These are phyloP conservation scores for Callospermophilus lateralis DNA, from an alignment of 2,113 vertebrate genomes.

Conservation along the genomic window DNA sequence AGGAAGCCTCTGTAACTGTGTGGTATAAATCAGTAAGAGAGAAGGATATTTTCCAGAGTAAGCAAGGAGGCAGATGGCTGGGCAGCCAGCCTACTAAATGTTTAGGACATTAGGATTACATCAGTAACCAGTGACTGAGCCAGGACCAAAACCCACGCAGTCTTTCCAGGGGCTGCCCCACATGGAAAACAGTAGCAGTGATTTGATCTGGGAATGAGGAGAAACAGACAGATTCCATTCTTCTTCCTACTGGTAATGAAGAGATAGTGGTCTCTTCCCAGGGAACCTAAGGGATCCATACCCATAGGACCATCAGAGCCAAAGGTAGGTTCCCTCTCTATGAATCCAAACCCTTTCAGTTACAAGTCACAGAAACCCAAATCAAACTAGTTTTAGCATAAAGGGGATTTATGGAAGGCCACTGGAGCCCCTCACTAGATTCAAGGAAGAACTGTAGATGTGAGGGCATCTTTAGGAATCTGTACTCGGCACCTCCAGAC, in stretches of 20 bases:
- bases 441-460: neutral
- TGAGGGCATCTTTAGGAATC: neutral
- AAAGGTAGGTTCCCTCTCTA: neutral
- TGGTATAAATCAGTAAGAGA: neutral
- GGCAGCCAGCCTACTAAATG: neutral
- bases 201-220: neutral
- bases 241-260: neutral
- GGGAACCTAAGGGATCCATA: neutral
- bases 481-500: neutral
- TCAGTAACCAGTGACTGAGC: neutral
- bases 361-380: neutral
- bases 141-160: neutral
- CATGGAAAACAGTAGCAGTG: neutral
- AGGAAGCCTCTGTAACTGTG: neutral
- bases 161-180: neutral
- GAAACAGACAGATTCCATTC: neutral
- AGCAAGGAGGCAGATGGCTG: neutral
- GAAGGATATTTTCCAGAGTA: neutral
- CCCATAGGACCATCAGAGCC: neutral
- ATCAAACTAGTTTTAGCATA: neutral
- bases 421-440: neutral
- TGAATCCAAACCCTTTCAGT: neutral
- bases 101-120: neutral
- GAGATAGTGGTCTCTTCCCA: neutral
- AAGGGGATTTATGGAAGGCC: neutral